Conservation (phyloP, 37 sponge, comb jelly and placozoan species). For the Dysidea cf. avara region DNA sequence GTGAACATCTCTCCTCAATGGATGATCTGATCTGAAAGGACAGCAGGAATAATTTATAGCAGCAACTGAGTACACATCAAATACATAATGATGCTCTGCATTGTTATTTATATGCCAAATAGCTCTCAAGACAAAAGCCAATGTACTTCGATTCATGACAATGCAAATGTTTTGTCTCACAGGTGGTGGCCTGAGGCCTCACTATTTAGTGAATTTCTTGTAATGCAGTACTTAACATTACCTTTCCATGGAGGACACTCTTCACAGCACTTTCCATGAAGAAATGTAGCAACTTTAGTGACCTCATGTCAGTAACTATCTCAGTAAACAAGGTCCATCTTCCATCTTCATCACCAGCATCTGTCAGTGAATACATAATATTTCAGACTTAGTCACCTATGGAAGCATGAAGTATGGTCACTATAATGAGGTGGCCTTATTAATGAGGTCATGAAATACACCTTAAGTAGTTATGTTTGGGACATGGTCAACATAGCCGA, state of each 20-base stretch:
- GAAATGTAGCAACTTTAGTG: constrained; percentile 35
- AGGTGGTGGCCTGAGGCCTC: too few species aligned
- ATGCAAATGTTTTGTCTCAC: too few species aligned
- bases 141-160: not conserved
- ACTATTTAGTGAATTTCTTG: too few species aligned
- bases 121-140: not conserved
- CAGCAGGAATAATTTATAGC: not conserved
- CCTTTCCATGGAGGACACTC: constrained; percentile 33
- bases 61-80: not conserved
- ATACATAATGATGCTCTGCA: not conserved
- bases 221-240: too few species aligned
- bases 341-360: not conserved
- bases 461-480: too few species aligned
- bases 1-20: constrained; percentile 27
- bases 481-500: too few species aligned
- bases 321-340: not conserved
- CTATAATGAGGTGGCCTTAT: too few species aligned
- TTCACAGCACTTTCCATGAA: constrained; percentile 33
- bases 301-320: constrained; percentile 4
- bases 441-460: too few species aligned
- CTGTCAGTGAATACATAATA: too few species aligned
- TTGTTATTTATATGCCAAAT: not conserved
- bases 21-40: constrained; percentile 27
- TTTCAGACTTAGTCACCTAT: too few species aligned
- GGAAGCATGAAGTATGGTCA: too few species aligned